Evolutionary conservation across 2,888 invertebrate genomes (phyloP).

Genomic region (Caenorhabditis plicata): DNA sequence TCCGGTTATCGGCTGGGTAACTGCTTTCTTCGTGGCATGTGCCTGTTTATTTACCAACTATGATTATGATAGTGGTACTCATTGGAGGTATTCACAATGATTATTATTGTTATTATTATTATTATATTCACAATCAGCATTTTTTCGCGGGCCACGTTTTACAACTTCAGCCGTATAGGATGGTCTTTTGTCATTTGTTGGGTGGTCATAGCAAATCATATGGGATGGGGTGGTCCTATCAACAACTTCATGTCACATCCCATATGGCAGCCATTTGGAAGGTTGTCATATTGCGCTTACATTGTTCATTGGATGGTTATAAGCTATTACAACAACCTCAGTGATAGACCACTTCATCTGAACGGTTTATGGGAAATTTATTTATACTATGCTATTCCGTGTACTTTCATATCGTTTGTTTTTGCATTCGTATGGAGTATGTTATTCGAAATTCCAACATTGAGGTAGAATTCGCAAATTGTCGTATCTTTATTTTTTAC

Average conservation of each 20-base stretch:
- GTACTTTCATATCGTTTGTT: conserved; percentile 25
- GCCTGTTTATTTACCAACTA: conserved; percentile 26
- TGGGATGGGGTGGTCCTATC: conserved; percentile 69
- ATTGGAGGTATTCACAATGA: conserved; percentile 17
- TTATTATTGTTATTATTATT: neutral
- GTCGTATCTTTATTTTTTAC: neutral
- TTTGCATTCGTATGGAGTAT: conserved; percentile 41
- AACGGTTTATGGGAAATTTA: conserved; percentile 25
- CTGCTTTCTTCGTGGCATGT: conserved; percentile 17
- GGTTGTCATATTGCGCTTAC: conserved; percentile 89
- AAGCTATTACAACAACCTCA: conserved; percentile 25
- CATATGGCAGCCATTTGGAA: conserved; percentile 81
- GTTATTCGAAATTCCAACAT: conserved; percentile 30
- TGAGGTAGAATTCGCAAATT: conserved; percentile 12
- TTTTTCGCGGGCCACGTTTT: conserved; percentile 30
- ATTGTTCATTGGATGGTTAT: conserved; percentile 68
- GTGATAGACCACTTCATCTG: conserved; percentile 25
- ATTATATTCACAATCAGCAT: neutral
- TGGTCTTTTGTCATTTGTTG: conserved; percentile 67
- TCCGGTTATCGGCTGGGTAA: conserved; percentile 22
- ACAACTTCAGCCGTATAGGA: conserved; percentile 57
- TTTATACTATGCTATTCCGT: conserved; percentile 20
- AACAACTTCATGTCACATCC: conserved; percentile 80
- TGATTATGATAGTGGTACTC: conserved; percentile 26
- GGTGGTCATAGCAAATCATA: conserved; percentile 68